A percentile compares a stretch with the other conserved stretches of the same genome.
These are phyloP conservation scores for Otus scops DNA, from an alignment of 2,797 vertebrate species.

Conservation along the genomic window DNA sequence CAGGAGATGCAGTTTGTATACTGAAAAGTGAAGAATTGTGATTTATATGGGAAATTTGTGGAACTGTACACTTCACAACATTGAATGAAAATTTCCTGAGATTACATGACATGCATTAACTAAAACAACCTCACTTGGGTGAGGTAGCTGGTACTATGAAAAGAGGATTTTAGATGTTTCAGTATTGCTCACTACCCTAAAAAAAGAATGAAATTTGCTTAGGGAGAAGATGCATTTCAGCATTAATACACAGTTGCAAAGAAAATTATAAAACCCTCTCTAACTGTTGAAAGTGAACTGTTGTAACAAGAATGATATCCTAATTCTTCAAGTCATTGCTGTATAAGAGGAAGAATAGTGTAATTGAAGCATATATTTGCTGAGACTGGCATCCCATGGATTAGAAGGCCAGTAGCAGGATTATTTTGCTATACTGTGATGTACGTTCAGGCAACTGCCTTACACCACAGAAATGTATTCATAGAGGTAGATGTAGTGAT, in stretches of 20 bases:
- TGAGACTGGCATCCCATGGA: not conserved
- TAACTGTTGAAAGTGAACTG: not conserved
- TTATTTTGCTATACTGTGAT: fast-evolving
- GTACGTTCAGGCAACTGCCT: not conserved
- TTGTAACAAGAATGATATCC: not conserved
- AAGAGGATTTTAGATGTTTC: not conserved
- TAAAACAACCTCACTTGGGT: not conserved
- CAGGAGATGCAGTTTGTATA: not conserved
- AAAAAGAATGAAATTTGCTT: not conserved
- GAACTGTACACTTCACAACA: not conserved
- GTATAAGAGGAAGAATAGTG: not conserved
- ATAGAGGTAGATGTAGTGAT: not conserved
- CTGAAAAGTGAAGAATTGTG: not conserved
- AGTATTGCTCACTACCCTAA: not conserved
- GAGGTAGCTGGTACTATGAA: not conserved
- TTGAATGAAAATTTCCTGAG: not conserved
- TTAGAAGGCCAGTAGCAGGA: not conserved
- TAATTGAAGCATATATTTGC: not conserved
- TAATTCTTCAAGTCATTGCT: not conserved
- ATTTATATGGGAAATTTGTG: not conserved
- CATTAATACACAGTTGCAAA: not conserved
- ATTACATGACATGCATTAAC: not conserved
- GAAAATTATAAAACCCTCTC: not conserved
- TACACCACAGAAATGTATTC: not conserved
- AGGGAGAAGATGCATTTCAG: not conserved